Percentiles rank a stretch among this genome's conserved stretches.
Evolutionary conservation across 1,140 invertebrate genomes (phyloP).

Genomic region (Pseudomyrmex dendroicus): DNA sequence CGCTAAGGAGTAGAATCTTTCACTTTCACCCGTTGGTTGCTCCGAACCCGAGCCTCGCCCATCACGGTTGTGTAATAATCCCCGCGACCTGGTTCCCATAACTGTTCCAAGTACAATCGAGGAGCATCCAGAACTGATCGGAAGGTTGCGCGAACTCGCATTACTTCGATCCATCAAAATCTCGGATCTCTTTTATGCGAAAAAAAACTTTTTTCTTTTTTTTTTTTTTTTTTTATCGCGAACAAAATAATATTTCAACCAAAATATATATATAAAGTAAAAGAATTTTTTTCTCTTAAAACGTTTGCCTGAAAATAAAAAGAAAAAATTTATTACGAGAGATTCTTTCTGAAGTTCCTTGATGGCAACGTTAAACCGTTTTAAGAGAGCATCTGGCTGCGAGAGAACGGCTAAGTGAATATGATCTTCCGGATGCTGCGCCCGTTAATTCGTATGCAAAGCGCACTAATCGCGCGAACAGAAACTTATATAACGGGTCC

Average conservation of each 20-base stretch:
- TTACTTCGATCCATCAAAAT: constrained; percentile 6
- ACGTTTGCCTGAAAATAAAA: no score
- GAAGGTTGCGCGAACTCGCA: constrained; percentile 45
- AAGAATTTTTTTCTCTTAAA: not conserved
- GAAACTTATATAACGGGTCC: constrained; percentile 48
- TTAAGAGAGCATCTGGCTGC: not conserved
- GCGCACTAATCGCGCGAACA: constrained; percentile 50
- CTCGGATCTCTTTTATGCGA: not conserved
- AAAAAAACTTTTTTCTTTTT: no score
- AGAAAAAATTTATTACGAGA: not conserved
- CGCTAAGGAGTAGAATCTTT: constrained; percentile 69
- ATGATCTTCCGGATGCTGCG: constrained; percentile 41
- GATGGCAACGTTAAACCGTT: not conserved
- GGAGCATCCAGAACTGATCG: constrained; percentile 61
- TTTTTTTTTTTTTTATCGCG: not conserved
- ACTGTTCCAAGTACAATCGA: constrained; percentile 71
- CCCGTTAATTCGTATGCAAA: constrained; percentile 54
- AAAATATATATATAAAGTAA: not conserved
- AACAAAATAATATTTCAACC: not conserved
- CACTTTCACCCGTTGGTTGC: constrained; percentile 76
- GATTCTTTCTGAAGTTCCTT: not conserved
- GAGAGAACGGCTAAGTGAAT: not conserved
- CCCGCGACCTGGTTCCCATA: constrained; percentile 80
- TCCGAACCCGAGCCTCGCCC: constrained; percentile 74
- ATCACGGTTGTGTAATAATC: constrained; percentile 73